These are phyloP conservation scores for Drosophila tristis DNA, from an alignment of 1,140 invertebrate genomes.

Conservation along the genomic window DNA sequence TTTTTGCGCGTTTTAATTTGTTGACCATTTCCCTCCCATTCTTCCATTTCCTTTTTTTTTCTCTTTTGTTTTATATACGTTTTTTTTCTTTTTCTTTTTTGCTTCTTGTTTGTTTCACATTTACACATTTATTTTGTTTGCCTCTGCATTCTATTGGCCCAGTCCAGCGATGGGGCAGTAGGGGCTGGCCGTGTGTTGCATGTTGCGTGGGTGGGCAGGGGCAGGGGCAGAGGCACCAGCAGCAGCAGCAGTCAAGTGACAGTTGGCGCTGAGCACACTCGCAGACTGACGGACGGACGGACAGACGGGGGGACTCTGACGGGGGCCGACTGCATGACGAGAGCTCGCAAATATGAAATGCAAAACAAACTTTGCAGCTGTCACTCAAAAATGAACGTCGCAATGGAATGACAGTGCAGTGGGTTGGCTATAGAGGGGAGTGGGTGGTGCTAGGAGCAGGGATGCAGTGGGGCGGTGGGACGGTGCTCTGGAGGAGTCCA, in stretches of 20 bases:
- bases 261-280: slow-evolving; percentile 59
- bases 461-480: neutral
- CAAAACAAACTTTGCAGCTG: slow-evolving; percentile 82
- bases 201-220: slow-evolving; percentile 33
- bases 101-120: slow-evolving; percentile 59
- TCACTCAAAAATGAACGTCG: slow-evolving; percentile 80
- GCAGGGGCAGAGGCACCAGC: slow-evolving; percentile 34
- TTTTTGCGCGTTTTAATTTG: slow-evolving; percentile 80
- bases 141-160: slow-evolving; percentile 66
- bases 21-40: slow-evolving; percentile 61
- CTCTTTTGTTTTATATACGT: slow-evolving; percentile 61
- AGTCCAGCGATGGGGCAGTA: too few relatives aligned
- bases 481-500: too few relatives aligned
- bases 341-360: slow-evolving; percentile 76
- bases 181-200: neutral
- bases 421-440: neutral
- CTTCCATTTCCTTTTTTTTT: slow-evolving; percentile 15
- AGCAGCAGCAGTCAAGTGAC: slow-evolving; percentile 70
- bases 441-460: too few relatives aligned
- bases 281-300: slow-evolving; percentile 21
- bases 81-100: slow-evolving; percentile 33
- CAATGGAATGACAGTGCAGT: slow-evolving; percentile 48
- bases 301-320: neutral
- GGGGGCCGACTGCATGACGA: slow-evolving; percentile 3
- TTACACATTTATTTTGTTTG: slow-evolving; percentile 81